These are phyloP conservation scores for Dione juno DNA, from an alignment of 2,888 invertebrate genomes.

Conservation along the genomic window DNA sequence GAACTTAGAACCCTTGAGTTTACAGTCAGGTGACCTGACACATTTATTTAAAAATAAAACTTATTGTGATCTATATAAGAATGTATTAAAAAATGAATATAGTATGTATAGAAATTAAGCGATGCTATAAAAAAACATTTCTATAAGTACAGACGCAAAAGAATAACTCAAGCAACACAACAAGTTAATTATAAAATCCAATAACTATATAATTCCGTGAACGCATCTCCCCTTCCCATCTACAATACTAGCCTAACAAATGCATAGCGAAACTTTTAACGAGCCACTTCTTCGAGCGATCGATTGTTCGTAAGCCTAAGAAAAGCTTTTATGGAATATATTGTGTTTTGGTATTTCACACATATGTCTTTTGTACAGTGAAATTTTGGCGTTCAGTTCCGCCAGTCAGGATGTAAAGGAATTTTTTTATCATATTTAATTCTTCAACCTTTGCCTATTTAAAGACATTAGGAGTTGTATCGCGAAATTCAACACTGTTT, in stretches of 20 bases:
- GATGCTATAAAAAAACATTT: neutral
- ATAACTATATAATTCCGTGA: conserved; percentile 20
- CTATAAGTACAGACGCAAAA: neutral
- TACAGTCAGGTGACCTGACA: neutral
- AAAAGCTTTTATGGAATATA: conserved; percentile 15
- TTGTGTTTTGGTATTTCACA: neutral
- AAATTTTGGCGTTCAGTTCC: neutral
- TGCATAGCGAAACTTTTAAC: conserved; percentile 42
- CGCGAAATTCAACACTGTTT: neutral
- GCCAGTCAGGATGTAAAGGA: too few relatives aligned
- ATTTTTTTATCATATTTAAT: too few relatives aligned
- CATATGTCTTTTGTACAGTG: too few relatives aligned
- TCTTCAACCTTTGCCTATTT: neutral
- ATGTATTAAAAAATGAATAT: too few relatives aligned
- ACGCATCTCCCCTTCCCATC: conserved; percentile 10
- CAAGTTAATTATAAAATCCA: conserved; percentile 23
- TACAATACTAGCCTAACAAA: conserved; percentile 25
- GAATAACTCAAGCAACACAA: conserved; percentile 16
- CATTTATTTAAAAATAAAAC: too few relatives aligned
- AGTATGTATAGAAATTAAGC: neutral
- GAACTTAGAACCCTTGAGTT: too few relatives aligned
- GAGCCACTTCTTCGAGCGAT: conserved; percentile 37
- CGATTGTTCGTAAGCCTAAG: conserved; percentile 32
- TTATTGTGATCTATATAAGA: too few relatives aligned
- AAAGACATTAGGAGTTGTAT: neutral